Conservation (phyloP, 2,888 invertebrate species). For the Chironomus tentans region DNA sequence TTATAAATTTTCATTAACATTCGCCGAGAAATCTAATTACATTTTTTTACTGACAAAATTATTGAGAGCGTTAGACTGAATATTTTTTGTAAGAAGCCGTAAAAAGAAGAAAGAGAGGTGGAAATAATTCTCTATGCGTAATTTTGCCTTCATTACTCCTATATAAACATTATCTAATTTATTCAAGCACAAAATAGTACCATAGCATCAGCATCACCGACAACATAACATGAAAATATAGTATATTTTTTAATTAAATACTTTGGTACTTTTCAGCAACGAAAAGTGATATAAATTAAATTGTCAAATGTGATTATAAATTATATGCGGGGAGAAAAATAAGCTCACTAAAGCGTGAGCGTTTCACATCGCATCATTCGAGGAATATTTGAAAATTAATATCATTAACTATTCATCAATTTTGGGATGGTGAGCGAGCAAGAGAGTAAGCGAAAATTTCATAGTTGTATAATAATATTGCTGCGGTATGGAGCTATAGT, state of each 20-base stretch:
- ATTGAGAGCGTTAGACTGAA: neutral
- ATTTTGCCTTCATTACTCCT: neutral
- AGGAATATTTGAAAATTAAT: neutral
- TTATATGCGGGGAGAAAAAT: neutral
- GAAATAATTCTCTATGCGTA: neutral
- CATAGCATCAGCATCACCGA: neutral
- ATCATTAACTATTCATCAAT: neutral
- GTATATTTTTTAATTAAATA: slow-evolving; percentile 23
- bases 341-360: neutral
- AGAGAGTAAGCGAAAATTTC: neutral
- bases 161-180: slow-evolving; percentile 24
- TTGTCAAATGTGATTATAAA: slow-evolving; percentile 25
- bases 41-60: neutral
- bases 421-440: neutral
- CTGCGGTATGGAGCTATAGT: neutral
- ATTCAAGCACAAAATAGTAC: neutral
- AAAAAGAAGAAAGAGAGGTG: too few relatives aligned
- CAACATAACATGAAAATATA: neutral
- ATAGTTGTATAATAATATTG: neutral
- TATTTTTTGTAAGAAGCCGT: neutral
- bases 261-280: neutral
- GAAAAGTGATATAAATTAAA: slow-evolving; percentile 23
- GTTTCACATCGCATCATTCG: neutral
- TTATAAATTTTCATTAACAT: slow-evolving; percentile 26
- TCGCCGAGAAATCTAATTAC: slow-evolving; percentile 24